Evolutionary conservation across 1,140 invertebrate species (phyloP).

Genomic region (Rhopalosiphum padi): DNA sequence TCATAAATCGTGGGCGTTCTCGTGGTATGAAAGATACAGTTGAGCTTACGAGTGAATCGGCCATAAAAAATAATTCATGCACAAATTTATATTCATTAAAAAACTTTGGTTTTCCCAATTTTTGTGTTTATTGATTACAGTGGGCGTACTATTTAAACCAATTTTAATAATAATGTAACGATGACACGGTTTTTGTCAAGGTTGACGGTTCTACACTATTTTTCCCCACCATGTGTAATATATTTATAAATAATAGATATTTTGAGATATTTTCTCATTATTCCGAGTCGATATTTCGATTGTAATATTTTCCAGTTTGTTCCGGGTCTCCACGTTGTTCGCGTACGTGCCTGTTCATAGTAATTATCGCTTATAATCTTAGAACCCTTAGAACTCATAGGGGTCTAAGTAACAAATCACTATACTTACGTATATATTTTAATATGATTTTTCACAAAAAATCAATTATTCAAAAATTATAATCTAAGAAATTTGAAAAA

Average conservation of each 20-base stretch:
- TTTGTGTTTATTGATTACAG: background rate
- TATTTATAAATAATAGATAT: conserved; percentile 5
- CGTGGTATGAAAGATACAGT: background rate
- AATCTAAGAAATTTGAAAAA: background rate
- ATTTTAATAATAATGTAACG: background rate
- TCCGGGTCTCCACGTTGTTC: background rate
- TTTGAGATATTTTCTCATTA: background rate
- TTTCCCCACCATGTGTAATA: background rate
- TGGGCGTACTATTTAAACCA: background rate
- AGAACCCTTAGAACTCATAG: background rate
- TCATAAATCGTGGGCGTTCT: background rate
- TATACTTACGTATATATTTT: background rate
- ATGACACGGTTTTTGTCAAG: background rate
- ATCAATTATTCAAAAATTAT: background rate
- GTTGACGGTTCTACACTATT: background rate
- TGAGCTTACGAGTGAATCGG: background rate
- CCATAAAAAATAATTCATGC: background rate
- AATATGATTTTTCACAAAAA: background rate
- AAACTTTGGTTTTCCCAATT: background rate
- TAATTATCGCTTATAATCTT: background rate
- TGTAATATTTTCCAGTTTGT: background rate
- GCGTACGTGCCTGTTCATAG: background rate
- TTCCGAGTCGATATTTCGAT: background rate
- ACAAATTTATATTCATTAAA: background rate
- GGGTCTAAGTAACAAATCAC: background rate